Conservation (phyloP, 2,797 vertebrate genomes). For the Pteropus rufus region DNA sequence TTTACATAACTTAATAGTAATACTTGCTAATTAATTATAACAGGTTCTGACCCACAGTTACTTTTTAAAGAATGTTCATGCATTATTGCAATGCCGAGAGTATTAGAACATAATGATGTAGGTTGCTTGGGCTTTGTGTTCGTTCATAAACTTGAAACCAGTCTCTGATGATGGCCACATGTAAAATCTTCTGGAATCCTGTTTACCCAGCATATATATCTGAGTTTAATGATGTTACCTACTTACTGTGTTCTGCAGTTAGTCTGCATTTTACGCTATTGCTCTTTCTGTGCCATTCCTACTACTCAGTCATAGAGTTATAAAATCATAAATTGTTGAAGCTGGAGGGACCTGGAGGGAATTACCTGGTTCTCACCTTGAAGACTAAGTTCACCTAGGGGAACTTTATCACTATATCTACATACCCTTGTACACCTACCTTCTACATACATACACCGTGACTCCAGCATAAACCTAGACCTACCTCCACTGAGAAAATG, state of each 20-base stretch:
- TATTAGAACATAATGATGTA: background rate
- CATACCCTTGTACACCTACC: background rate
- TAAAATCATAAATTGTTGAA: background rate
- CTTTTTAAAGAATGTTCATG: background rate
- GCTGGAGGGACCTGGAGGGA: background rate
- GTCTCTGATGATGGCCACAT: background rate
- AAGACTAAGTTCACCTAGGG: background rate
- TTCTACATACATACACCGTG: background rate
- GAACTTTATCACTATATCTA: background rate
- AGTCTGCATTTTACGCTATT: background rate
- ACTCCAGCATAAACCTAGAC: background rate
- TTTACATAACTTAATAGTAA: background rate
- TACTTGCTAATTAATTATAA: background rate
- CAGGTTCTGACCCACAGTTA: background rate
- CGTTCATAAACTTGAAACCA: background rate
- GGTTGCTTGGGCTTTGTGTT: background rate
- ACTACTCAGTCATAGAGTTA: background rate
- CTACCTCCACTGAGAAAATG: background rate
- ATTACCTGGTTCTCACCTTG: conserved; percentile 10
- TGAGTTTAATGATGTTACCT: background rate
- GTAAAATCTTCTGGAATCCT: background rate
- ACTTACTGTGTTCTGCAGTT: background rate
- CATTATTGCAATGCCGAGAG: background rate
- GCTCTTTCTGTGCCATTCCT: background rate
- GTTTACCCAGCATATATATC: background rate